Evolutionary conservation across 2,888 invertebrate species (phyloP).

Genomic region (Tromatobia lineatoria): DNA sequence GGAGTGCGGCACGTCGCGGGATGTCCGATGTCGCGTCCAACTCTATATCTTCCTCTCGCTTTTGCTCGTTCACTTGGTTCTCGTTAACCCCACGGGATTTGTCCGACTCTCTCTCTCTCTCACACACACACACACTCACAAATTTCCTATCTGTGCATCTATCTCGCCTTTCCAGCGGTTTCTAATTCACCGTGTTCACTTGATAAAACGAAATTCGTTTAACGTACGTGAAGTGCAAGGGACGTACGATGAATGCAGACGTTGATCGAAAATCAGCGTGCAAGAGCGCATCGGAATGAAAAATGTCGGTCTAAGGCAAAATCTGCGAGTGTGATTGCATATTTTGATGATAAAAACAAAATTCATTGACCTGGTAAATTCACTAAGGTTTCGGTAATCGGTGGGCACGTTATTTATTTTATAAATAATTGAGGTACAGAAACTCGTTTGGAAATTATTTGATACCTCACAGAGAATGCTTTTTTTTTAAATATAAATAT

Average conservation of each 20-base stretch:
- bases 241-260: constrained; percentile 8
- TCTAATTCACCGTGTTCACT: constrained; percentile 48
- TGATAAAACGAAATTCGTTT: constrained; percentile 58
- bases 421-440: too few relatives aligned
- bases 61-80: constrained; percentile 47
- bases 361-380: not conserved
- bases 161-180: constrained; percentile 27
- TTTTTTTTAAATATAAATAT: not conserved
- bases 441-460: not conserved
- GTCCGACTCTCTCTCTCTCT: constrained; percentile 44
- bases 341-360: not conserved
- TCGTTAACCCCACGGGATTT: constrained; percentile 57
- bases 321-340: not conserved
- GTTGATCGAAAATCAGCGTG: constrained; percentile 20
- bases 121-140: not conserved
- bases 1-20: constrained; percentile 47
- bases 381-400: not conserved
- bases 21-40: constrained; percentile 53
- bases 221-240: not conserved
- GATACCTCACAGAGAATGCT: not conserved
- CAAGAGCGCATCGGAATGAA: not conserved
- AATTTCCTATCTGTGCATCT: constrained; percentile 34
- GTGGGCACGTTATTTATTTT: too few relatives aligned
- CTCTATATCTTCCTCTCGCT: constrained; percentile 39
- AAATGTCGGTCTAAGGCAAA: not conserved